phyloP scores from a whole-genome alignment of 2,113 vertebrate genomes.

The Psilopsiagon aymara region DNA sequence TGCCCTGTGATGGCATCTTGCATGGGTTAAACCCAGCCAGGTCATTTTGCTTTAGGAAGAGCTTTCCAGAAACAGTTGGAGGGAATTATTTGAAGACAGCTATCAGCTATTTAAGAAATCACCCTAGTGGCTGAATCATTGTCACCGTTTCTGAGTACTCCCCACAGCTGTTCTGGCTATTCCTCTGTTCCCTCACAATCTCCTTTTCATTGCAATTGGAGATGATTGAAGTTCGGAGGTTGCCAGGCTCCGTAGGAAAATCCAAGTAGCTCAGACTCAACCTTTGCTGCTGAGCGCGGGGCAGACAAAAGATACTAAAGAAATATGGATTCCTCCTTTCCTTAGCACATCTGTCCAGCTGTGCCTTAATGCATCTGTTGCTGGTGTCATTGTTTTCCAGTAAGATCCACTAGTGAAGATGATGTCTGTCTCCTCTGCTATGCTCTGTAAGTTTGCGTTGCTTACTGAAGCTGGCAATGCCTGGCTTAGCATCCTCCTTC shows the following conservation, averaged over 20 bases:
- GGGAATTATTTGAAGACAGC: constrained; percentile 14
- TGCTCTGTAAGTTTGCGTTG: neutral
- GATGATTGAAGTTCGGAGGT: neutral
- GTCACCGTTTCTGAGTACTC: constrained; percentile 6
- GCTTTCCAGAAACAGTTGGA: constrained; percentile 20
- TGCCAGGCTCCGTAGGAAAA: neutral
- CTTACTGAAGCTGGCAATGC: neutral
- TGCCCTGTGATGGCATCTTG: constrained; percentile 7
- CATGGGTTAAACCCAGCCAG: neutral
- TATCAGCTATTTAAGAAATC: constrained; percentile 9
- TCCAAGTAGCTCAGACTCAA: neutral
- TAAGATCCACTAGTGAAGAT: neutral
- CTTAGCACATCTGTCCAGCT: neutral
- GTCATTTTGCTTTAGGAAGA: neutral
- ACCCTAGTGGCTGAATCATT: neutral
- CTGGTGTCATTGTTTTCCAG: neutral
- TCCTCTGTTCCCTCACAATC: neutral
- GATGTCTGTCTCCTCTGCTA: neutral
- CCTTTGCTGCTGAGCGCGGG: neutral
- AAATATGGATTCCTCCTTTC: neutral
- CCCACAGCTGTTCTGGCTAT: neutral
- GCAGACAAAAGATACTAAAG: neutral
- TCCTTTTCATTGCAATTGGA: neutral
- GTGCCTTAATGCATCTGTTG: neutral
- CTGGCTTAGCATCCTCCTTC: neutral